Evolutionary conservation across 2,113 vertebrate genomes (phyloP).

Genomic region (Oplegnathus fasciatus): DNA sequence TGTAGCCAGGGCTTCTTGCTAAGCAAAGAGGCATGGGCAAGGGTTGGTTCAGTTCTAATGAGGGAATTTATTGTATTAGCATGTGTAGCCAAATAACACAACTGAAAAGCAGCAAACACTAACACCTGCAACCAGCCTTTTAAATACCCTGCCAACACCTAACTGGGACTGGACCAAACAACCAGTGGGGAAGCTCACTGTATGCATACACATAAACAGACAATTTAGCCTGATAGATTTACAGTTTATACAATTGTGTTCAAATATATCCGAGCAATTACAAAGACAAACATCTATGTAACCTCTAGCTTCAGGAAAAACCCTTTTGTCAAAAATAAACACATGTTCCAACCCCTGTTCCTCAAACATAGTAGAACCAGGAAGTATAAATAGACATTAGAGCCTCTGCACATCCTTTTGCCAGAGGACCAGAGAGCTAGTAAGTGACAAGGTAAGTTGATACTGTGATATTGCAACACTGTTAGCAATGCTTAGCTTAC

Average conservation of each 20-base stretch:
- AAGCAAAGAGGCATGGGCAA: not conserved
- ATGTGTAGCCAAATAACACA: no score
- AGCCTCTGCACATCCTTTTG: not conserved
- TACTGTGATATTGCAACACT: not conserved
- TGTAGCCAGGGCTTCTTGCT: not conserved
- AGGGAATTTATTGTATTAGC: not conserved
- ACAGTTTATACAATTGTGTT: not conserved
- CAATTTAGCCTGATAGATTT: not conserved
- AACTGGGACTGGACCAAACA: slow-evolving; percentile 6
- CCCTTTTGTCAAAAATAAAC: not conserved
- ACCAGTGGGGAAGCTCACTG: not conserved
- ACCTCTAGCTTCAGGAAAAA: not conserved
- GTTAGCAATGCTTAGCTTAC: not conserved
- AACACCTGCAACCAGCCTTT: not conserved
- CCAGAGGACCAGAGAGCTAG: rapidly evolving
- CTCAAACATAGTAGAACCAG: slow-evolving; percentile 27
- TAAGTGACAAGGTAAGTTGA: not conserved
- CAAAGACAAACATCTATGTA: not conserved
- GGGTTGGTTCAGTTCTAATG: not conserved
- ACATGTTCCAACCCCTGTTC: not conserved
- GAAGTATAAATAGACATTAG: not conserved
- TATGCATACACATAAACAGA: not conserved
- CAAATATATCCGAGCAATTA: rapidly evolving
- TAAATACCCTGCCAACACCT: not conserved
- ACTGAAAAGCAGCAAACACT: not conserved